Evolutionary conservation across 1,140 invertebrate genomes (phyloP).

Genomic region (Papilio machaon): DNA sequence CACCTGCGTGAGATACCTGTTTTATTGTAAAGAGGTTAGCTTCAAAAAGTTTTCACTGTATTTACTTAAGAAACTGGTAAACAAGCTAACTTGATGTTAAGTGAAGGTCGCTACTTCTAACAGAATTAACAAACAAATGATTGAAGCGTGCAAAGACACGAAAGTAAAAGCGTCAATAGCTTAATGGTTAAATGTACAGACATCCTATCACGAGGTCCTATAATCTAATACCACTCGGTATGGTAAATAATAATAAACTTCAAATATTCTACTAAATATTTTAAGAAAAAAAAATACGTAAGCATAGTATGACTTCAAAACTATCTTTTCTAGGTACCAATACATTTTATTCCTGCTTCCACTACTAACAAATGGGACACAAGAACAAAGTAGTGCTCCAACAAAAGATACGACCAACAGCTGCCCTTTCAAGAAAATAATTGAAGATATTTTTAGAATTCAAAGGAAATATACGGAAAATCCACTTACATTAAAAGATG

Average conservation of each 20-base stretch:
- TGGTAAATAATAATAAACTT: no score
- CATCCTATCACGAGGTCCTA: no score
- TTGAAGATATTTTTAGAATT: slow-evolving; percentile 76
- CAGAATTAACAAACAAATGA: not conserved
- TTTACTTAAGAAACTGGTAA: not conserved
- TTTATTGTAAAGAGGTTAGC: not conserved
- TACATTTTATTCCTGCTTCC: slow-evolving; percentile 30
- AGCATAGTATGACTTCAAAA: not conserved
- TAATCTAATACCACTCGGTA: no score
- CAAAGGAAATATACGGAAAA: slow-evolving; percentile 58
- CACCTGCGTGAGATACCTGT: slow-evolving; percentile 7
- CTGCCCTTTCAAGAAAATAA: slow-evolving; percentile 73
- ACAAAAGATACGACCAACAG: slow-evolving; percentile 55
- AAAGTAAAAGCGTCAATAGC: not conserved
- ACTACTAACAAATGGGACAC: slow-evolving; percentile 33
- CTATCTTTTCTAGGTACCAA: slow-evolving; percentile 24
- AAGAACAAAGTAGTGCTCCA: slow-evolving; percentile 21
- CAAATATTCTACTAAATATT: no score
- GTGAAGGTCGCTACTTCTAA: not conserved
- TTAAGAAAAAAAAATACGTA: no score
- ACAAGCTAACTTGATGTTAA: not conserved
- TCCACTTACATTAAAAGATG: slow-evolving; percentile 49
- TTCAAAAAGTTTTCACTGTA: not conserved
- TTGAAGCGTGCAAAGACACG: not conserved
- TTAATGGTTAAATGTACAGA: not conserved